phyloP scores from a whole-genome alignment of 2,888 invertebrate species.

The Drosophila silvestris region DNA sequence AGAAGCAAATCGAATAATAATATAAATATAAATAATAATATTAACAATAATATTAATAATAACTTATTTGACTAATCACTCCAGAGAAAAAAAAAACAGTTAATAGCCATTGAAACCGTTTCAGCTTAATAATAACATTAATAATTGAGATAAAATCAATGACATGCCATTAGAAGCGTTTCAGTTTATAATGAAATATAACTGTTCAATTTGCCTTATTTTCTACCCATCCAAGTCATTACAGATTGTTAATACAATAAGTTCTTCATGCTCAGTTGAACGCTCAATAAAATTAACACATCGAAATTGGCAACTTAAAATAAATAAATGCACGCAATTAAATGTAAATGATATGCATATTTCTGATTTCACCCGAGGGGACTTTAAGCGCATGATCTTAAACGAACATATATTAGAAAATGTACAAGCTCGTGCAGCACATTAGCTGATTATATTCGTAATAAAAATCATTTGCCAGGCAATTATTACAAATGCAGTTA shows the following conservation, averaged over 20 bases:
- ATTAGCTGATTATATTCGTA: background rate
- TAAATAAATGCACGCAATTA: slow-evolving; percentile 58
- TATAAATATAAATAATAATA: background rate
- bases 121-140: background rate
- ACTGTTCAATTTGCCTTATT: background rate
- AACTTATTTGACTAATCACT: background rate
- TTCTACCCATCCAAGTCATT: background rate
- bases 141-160: background rate
- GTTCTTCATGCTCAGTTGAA: slow-evolving; percentile 17
- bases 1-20: background rate
- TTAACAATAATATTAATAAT: background rate
- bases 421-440: background rate
- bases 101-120: background rate
- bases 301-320: slow-evolving; percentile 53
- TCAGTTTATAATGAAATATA: background rate
- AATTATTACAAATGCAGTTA: slow-evolving; percentile 15
- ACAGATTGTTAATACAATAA: slow-evolving; percentile 25
- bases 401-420: background rate
- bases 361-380: background rate
- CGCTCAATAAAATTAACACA: slow-evolving; percentile 18
- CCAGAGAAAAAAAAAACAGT: background rate
- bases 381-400: background rate
- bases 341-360: slow-evolving; percentile 51
- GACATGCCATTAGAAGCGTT: background rate
- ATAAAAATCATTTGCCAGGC: slow-evolving; percentile 1